Base-by-base conservation (phyloP, 2,888 invertebrate species). In the Epinotia nisella region DNA sequence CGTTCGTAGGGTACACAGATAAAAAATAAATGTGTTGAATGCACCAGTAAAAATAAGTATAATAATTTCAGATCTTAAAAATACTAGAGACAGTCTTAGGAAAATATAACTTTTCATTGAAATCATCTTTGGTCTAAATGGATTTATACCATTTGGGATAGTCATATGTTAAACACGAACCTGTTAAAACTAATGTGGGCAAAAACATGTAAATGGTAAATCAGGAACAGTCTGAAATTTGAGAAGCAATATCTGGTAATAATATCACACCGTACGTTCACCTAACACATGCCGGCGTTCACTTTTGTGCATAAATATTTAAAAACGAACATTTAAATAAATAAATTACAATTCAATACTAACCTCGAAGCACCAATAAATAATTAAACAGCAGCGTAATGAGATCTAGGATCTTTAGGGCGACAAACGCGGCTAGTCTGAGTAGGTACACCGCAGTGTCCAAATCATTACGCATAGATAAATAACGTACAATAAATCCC, bases 291-390 rank as follows among this genome's bases (percentile, higher is more conserved):
- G 39, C 35, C 53, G 17, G 41, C 45, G 41, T 60, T 66, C 59
- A 41, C 60, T 55, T 68, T 68, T 68, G 62, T 68, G 58, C 72
- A 68, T 61, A 62, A 58, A 51, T 51, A 51, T 68, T 68, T 59
- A 17, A 68, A 9, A 62, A 51, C 55, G n/a, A 66, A 79, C 77
- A 78, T 80, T n/a, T n/a, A n/a, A n/a, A n/a, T 83, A 78, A 80
- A 83, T 89, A 87, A n/a, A n/a, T n/a, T 78, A 87, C 85, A 87
- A 86, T 82, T 81, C 85, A 81, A 85, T 77, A 82, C 81, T 88
- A 87, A 81, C 80, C 75, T 82, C 85, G 84, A 87, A 90, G 87
- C 86, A 81, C 90, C 76, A 84, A 86, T 83, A 85, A 83, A 81
- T 83, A 82, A 83, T 85, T 83, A 79, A 80, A 83, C 81, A 81